A percentile compares a stretch with the other conserved stretches of the same genome.
phyloP scores from a whole-genome alignment of 2,113 vertebrate species.

The Lepus americanus region DNA sequence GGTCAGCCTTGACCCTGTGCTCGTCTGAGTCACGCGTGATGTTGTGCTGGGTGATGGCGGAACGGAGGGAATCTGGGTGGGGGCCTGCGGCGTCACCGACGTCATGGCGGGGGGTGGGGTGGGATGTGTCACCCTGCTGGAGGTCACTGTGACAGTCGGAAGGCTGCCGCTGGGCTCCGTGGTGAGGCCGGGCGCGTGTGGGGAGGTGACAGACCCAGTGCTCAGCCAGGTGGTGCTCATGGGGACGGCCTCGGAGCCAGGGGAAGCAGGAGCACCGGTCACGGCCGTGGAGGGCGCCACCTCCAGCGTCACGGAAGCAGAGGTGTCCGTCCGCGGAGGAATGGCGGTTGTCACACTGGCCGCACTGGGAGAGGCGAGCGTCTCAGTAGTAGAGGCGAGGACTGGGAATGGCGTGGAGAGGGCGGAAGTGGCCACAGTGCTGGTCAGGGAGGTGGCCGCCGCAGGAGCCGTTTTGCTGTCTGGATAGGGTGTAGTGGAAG shows the following conservation, averaged over 20 bases:
- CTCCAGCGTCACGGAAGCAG: not conserved
- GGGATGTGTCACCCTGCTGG: not conserved
- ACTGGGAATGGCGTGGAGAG: not conserved
- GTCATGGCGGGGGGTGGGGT: not conserved
- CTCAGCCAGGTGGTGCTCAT: not conserved
- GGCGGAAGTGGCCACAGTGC: not conserved
- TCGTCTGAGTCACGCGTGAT: not conserved
- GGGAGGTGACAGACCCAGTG: not conserved
- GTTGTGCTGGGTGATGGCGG: not conserved
- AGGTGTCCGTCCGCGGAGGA: not conserved
- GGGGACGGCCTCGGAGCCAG: not conserved
- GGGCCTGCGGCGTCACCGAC: not conserved
- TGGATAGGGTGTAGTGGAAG: not conserved
- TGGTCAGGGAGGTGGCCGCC: not conserved
- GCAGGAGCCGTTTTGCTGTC: conserved; percentile 27
- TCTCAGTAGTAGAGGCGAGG: not conserved
- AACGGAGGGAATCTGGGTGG: not conserved
- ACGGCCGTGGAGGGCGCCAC: not conserved
- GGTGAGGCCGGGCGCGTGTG: not conserved
- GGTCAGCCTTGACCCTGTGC: not conserved
- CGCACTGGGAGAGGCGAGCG: not conserved
- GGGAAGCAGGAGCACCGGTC: not conserved
- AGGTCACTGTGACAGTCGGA: not conserved
- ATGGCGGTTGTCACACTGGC: not conserved
- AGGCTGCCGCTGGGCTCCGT: not conserved